Evolutionary conservation across 2,888 invertebrate genomes (phyloP).

Genomic region (Ornithoptera alexandrae): DNA sequence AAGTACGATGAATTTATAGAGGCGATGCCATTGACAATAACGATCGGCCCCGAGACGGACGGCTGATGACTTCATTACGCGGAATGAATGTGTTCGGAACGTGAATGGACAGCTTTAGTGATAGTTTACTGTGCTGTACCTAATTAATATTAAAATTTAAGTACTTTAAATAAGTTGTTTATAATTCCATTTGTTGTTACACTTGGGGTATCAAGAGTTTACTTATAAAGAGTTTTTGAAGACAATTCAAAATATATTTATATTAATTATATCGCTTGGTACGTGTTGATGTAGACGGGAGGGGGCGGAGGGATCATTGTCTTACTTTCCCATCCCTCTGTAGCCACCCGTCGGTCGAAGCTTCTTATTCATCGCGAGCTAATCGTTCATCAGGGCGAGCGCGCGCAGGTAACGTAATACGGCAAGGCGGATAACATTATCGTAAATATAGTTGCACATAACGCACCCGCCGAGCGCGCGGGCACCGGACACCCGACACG

Average conservation of each 20-base stretch:
- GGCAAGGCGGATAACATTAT: conserved; percentile 67
- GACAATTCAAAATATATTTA: too few species aligned
- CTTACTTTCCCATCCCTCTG: neutral
- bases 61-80: conserved; percentile 58
- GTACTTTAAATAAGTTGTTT: too few species aligned
- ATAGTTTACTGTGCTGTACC: too few species aligned
- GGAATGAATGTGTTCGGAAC: too few species aligned
- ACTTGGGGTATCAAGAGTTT: too few species aligned
- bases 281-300: too few species aligned
- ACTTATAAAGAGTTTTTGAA: too few species aligned
- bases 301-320: neutral
- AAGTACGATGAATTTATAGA: conserved; percentile 63
- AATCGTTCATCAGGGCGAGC: conserved; percentile 65
- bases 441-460: conserved; percentile 76
- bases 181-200: too few species aligned
- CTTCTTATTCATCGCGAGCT: conserved; percentile 40
- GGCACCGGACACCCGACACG: conserved; percentile 60
- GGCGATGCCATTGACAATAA: conserved; percentile 53
- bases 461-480: conserved; percentile 53
- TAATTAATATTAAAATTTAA: too few species aligned
- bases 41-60: conserved; percentile 55
- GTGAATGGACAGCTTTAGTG: too few species aligned
- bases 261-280: too few species aligned
- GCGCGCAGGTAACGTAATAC: conserved; percentile 66
- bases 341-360: conserved; percentile 34